Evolutionary conservation across 2,797 vertebrate genomes (phyloP).

Genomic region (Cebuella pygmaea): DNA sequence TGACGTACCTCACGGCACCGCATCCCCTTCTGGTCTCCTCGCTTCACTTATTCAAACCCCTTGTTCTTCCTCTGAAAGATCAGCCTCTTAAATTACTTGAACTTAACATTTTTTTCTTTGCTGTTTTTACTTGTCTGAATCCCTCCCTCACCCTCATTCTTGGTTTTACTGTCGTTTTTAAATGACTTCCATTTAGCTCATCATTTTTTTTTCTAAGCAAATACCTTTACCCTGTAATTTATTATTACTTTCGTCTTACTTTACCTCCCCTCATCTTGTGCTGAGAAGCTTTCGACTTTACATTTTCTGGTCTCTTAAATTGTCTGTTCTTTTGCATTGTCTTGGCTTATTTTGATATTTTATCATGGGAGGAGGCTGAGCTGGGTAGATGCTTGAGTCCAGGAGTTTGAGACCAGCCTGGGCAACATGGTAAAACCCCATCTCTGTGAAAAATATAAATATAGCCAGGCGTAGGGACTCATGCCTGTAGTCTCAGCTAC

Average conservation of each 20-base stretch:
- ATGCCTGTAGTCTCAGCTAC: too few relatives aligned
- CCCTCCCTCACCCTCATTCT: background rate
- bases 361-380: too few relatives aligned
- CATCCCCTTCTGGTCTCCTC: background rate
- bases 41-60: background rate
- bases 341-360: background rate
- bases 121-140: background rate
- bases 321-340: background rate
- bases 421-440: too few relatives aligned
- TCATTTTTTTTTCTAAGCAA: background rate
- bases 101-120: background rate
- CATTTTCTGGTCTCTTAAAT: background rate
- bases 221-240: background rate
- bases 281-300: background rate
- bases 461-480: too few relatives aligned
- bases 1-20: accelerated
- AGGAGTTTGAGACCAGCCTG: too few relatives aligned
- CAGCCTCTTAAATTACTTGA: background rate
- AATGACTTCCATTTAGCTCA: background rate
- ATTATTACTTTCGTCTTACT: background rate
- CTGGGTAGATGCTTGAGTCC: too few relatives aligned
- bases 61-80: background rate
- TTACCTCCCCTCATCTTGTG: background rate
- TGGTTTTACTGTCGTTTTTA: background rate
- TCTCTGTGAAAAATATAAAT: too few relatives aligned